A percentile compares a stretch with the other conserved stretches of the same genome.
phyloP scores from a whole-genome alignment of 2,797 vertebrate species.

The Anguilla marmorata region DNA sequence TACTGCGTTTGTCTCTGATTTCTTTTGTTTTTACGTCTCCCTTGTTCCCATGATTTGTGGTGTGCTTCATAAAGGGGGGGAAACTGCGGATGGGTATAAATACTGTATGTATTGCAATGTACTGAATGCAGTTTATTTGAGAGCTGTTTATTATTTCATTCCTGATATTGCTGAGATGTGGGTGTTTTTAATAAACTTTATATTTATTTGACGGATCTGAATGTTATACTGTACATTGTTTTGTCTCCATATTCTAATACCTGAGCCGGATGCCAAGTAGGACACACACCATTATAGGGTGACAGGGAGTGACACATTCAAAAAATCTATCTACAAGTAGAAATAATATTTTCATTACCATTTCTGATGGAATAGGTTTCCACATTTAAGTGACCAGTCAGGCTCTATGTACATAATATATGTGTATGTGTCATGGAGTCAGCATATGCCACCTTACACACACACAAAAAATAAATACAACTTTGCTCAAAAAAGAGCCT shows the following conservation, averaged over 20 bases:
- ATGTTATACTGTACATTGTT: conserved; percentile 23
- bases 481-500: neutral
- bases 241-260: conserved; percentile 8
- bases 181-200: conserved; percentile 99
- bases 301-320: neutral
- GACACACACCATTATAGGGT: neutral
- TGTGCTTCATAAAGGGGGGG: conserved; percentile 72
- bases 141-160: conserved; percentile 99
- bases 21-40: conserved; percentile 67
- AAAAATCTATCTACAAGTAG: neutral
- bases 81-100: conserved; percentile 86
- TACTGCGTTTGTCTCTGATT: conserved; percentile 74
- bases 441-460: neutral
- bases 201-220: conserved; percentile 98
- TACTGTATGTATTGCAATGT: conserved; percentile 99
- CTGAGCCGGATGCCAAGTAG: no score
- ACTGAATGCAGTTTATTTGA: conserved; percentile 98
- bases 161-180: conserved; percentile 98
- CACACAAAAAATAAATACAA: neutral
- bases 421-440: neutral
- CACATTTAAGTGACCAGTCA: neutral
- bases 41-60: conserved; percentile 84
- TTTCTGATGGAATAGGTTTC: neutral
- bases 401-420: neutral
- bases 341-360: neutral